These are phyloP conservation scores for Gasterosteus nipponicus DNA, from an alignment of 2,113 vertebrate species.

Conservation along the genomic window DNA sequence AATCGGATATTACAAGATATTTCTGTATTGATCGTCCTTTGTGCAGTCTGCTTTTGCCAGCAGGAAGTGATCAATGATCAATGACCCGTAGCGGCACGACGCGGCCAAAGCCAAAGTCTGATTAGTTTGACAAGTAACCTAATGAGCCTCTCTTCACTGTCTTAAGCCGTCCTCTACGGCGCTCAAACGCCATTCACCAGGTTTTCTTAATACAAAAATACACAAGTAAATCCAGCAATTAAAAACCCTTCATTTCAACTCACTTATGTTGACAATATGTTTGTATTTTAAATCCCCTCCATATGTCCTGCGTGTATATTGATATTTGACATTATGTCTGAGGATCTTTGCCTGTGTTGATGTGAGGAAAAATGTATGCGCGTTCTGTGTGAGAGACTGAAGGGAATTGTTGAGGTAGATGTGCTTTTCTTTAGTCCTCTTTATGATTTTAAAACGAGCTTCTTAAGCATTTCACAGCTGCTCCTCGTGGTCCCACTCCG, in stretches of 20 bases:
- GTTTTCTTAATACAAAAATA: not conserved
- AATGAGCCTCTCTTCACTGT: not conserved
- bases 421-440: constrained; percentile 54
- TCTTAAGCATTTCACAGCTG: constrained; percentile 50
- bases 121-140: not conserved
- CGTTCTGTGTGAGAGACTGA: constrained; percentile 43
- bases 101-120: not conserved
- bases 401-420: constrained; percentile 62
- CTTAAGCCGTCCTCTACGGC: not conserved
- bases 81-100: not conserved
- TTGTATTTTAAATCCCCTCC: not conserved
- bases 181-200: too few relatives aligned
- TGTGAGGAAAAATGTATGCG: constrained; percentile 18
- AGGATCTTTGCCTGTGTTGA: constrained; percentile 2
- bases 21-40: not conserved
- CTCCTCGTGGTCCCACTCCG: constrained; percentile 58
- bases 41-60: not conserved
- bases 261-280: not conserved
- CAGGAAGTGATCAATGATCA: not conserved
- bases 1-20: not conserved
- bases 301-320: not conserved
- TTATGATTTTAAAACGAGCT: constrained; percentile 62
- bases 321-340: constrained; percentile 6
- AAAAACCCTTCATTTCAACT: not conserved
- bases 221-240: not conserved